Conservation (phyloP, 2,888 invertebrate genomes). For the Pseudoips prasinana region DNA sequence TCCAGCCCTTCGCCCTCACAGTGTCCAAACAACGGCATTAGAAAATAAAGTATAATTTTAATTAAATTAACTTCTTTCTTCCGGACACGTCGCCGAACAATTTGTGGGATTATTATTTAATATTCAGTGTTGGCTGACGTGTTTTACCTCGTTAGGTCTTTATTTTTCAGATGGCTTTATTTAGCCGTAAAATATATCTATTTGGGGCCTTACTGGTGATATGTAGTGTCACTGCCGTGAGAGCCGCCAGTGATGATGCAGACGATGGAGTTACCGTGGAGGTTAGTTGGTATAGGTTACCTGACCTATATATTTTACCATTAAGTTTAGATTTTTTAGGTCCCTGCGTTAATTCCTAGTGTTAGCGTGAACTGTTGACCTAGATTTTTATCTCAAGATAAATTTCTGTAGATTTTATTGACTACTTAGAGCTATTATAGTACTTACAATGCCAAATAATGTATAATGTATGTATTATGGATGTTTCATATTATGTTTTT, state of each 20-base stretch:
- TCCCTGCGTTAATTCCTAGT: no score
- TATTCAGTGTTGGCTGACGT: slow-evolving; percentile 20
- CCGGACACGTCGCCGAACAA: not conserved
- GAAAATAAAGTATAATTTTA: slow-evolving; percentile 22
- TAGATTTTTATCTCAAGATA: no score
- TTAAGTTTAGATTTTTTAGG: not conserved
- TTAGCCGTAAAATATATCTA: slow-evolving; percentile 48
- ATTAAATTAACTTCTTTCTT: slow-evolving; percentile 29
- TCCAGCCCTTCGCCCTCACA: slow-evolving; percentile 5
- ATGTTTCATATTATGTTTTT: no score
- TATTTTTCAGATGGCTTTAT: slow-evolving; percentile 68
- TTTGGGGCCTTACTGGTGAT: slow-evolving; percentile 56
- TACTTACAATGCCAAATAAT: no score
- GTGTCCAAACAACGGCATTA: slow-evolving; percentile 16
- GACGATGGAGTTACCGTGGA: slow-evolving; percentile 66
- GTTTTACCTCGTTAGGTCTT: slow-evolving; percentile 8
- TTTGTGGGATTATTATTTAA: not conserved
- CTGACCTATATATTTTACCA: slow-evolving; percentile 39
- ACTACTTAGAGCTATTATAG: no score
- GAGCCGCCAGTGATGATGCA: slow-evolving; percentile 45
- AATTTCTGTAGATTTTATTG: no score
- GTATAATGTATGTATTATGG: no score
- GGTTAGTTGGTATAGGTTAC: slow-evolving; percentile 58
- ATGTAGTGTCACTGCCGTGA: slow-evolving; percentile 37
- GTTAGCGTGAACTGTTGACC: no score